Evolutionary conservation across 2,797 vertebrate genomes (phyloP).

Genomic region (Hoplostethus atlanticus): DNA sequence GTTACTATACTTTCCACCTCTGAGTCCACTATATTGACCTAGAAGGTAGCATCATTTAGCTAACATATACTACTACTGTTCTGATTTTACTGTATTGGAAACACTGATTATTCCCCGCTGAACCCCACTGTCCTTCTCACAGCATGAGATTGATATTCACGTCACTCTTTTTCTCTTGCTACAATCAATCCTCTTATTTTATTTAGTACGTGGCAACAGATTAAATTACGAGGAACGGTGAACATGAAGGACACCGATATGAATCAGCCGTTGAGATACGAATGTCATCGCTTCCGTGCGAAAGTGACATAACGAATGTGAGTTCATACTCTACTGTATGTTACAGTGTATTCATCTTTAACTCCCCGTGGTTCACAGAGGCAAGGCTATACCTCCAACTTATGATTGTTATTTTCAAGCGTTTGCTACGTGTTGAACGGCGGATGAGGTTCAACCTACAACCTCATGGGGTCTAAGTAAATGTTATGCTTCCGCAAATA

Average conservation of each 20-base stretch:
- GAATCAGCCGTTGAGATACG: background rate
- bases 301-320: no score
- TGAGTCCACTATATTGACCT: background rate
- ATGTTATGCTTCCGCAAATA: constrained; percentile 80
- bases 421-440: constrained; percentile 29
- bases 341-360: background rate
- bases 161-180: constrained; percentile 29
- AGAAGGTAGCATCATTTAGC: constrained; percentile 18
- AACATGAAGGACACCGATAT: constrained; percentile 19
- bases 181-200: constrained; percentile 34
- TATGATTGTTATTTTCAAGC: background rate
- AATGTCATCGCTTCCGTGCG: no score
- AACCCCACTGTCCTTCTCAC: constrained; percentile 14
- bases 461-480: constrained; percentile 71
- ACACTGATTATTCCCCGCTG: background rate
- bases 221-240: constrained; percentile 30
- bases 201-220: constrained; percentile 5
- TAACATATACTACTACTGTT: background rate
- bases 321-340: no score
- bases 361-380: background rate
- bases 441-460: constrained; percentile 59
- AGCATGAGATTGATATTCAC: constrained; percentile 36
- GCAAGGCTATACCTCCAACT: background rate
- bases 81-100: background rate
- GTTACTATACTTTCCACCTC: background rate